A percentile compares a stretch with the other conserved stretches of the same genome.
Conservation (phyloP, 53 echinoderm and acorn worm genomes). For the Holothuria leucospilota region DNA sequence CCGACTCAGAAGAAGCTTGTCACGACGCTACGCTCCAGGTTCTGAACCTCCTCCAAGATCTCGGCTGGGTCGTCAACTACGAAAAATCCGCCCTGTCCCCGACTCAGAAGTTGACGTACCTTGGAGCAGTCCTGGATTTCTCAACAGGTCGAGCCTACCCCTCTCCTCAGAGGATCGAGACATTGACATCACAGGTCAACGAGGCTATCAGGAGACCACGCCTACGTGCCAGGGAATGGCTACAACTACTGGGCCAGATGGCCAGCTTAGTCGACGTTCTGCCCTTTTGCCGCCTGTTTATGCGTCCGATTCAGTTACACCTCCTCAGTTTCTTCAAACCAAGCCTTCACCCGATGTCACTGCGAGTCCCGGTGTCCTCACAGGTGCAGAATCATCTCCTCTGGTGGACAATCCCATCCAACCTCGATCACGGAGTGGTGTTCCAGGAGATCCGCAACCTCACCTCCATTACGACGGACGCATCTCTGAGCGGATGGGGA, state of each 20-base stretch:
- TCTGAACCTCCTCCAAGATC: background rate
- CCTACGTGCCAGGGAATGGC: background rate
- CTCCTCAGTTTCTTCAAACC: conserved; percentile 10
- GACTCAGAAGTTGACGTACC: conserved; percentile 31
- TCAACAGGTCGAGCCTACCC: background rate
- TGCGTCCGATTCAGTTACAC: conserved; percentile 40
- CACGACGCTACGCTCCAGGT: too few species aligned
- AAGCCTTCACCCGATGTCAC: background rate
- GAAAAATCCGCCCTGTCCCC: conserved; percentile 24
- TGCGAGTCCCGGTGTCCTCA: background rate
- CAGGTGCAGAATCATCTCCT: background rate
- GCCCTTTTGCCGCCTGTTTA: background rate
- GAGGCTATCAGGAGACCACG: background rate
- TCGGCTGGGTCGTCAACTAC: conserved; percentile 51
- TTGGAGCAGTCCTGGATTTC: conserved; percentile 33
- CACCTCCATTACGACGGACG: conserved; percentile 17
- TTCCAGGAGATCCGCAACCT: background rate
- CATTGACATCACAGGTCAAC: background rate
- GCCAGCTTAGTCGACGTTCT: conserved; percentile 37
- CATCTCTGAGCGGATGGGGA: conserved; percentile 48
- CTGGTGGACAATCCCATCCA: background rate
- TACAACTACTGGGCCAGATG: background rate
- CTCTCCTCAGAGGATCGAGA: background rate
- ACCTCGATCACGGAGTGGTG: background rate
- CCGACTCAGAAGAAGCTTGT: background rate